These are phyloP conservation scores for Streblospio benedicti DNA, from an alignment of 1,140 invertebrate species.

Conservation along the genomic window DNA sequence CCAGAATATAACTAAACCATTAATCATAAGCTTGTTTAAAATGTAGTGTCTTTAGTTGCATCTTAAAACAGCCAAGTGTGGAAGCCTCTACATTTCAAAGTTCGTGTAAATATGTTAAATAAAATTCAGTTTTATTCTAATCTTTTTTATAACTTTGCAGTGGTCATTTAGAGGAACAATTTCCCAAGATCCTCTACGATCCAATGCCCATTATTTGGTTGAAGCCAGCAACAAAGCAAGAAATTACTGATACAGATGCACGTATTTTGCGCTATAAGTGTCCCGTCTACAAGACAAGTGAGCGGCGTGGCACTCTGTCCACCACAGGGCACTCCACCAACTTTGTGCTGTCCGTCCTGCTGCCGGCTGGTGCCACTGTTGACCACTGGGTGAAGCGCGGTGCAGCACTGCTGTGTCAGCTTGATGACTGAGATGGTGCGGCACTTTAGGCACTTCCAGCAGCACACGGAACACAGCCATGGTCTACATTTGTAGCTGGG, in stretches of 20 bases:
- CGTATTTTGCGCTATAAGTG: conserved; percentile 56
- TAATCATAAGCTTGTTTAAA: no score
- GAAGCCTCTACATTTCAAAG: no score
- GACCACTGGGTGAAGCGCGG: conserved; percentile 46
- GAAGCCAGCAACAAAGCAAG: conserved; percentile 32
- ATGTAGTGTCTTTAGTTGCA: no score
- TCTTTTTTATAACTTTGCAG: conserved; percentile 28
- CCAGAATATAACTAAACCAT: no score
- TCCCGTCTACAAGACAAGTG: conserved; percentile 81
- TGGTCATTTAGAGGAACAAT: conserved; percentile 36
- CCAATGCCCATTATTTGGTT: conserved; percentile 43
- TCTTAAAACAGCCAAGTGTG: no score
- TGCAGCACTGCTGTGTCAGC: conserved; percentile 61
- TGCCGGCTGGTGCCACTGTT: conserved; percentile 39
- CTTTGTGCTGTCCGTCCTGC: conserved; percentile 43
- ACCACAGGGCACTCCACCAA: conserved; percentile 49
- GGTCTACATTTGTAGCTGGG: no score
- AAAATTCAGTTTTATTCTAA: not conserved
- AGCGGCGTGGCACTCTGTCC: conserved; percentile 52
- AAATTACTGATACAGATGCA: conserved; percentile 5
- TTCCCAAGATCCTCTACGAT: conserved; percentile 42
- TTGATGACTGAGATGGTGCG: conserved; percentile 63
- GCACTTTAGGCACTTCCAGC: no score
- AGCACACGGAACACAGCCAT: no score
- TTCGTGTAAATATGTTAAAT: conserved; percentile 35